Percentiles rank a stretch among this genome's conserved stretches.
Evolutionary conservation across 1,140 invertebrate genomes (phyloP).

Genomic region (Drosophila rufa): DNA sequence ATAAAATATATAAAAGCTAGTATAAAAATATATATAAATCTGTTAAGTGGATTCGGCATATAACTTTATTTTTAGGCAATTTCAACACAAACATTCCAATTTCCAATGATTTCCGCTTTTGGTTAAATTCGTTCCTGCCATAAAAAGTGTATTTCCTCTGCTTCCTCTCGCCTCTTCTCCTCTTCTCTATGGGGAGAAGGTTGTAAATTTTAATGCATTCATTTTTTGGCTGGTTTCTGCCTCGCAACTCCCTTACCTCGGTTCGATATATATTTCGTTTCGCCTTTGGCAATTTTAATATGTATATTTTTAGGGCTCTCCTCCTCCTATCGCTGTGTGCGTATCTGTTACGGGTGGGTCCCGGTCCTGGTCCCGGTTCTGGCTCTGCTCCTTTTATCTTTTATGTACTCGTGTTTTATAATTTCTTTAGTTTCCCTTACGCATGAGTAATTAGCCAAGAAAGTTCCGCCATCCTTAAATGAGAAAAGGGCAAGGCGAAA

Average conservation of each 20-base stretch:
- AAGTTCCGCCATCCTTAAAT: conserved; percentile 40
- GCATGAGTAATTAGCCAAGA: conserved; percentile 76
- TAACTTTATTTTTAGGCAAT: conserved; percentile 2
- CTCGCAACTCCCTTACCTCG: no score
- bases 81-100: conserved; percentile 19
- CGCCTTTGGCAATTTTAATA: conserved; percentile 47
- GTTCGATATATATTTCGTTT: conserved; percentile 47
- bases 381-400: conserved; percentile 1
- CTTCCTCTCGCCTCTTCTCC: background rate
- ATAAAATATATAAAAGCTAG: background rate
- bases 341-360: conserved; percentile 6
- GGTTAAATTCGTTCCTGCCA: conserved; percentile 7
- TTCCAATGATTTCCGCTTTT: conserved; percentile 34
- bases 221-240: conserved; percentile 32
- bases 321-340: background rate
- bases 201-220: conserved; percentile 45
- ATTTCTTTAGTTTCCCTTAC: conserved; percentile 75
- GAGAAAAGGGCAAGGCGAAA: conserved; percentile 13
- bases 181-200: conserved; percentile 5
- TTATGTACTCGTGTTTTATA: conserved; percentile 28
- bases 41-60: background rate
- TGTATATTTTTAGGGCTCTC: conserved; percentile 28
- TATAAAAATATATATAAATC: background rate
- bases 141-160: conserved; percentile 32
- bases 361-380: background rate